These are phyloP conservation scores for Sitta carolinensis DNA, from an alignment of 2,797 vertebrate genomes.

Conservation along the genomic window DNA sequence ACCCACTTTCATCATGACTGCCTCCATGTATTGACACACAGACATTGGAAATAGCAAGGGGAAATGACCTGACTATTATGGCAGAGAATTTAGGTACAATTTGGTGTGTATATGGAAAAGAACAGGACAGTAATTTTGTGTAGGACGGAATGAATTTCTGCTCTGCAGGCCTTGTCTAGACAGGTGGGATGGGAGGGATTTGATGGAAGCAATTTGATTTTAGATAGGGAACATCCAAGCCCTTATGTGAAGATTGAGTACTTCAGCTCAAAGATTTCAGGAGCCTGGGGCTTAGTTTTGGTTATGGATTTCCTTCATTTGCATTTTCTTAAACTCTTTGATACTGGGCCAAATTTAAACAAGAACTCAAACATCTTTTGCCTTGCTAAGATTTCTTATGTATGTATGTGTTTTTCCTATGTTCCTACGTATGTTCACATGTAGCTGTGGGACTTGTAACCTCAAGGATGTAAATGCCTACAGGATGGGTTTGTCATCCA, in stretches of 20 bases:
- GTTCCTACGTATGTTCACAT: background rate
- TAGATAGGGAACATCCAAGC: slow-evolving; percentile 51
- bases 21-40: background rate
- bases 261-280: slow-evolving; percentile 36
- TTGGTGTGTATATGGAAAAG: background rate
- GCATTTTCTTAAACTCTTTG: slow-evolving; percentile 47
- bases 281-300: slow-evolving; percentile 47
- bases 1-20: background rate
- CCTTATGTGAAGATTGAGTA: slow-evolving; percentile 20
- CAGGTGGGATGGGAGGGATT: slow-evolving; percentile 29
- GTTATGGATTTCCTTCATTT: slow-evolving; percentile 43
- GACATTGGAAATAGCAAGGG: background rate
- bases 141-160: background rate
- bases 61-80: background rate
- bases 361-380: slow-evolving; percentile 27
- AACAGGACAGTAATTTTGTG: background rate
- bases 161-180: slow-evolving; percentile 22
- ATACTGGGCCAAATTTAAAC: slow-evolving; percentile 55
- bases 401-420: background rate
- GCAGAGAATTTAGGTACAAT: background rate
- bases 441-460: background rate
- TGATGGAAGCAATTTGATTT: slow-evolving; percentile 41
- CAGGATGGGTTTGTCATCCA: background rate
- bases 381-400: slow-evolving; percentile 12
- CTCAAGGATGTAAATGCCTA: background rate